A percentile compares a stretch with the other conserved stretches of the same genome.
These are phyloP conservation scores for Tuberolachnus salignus DNA, from an alignment of 2,888 invertebrate species.

Conservation along the genomic window DNA sequence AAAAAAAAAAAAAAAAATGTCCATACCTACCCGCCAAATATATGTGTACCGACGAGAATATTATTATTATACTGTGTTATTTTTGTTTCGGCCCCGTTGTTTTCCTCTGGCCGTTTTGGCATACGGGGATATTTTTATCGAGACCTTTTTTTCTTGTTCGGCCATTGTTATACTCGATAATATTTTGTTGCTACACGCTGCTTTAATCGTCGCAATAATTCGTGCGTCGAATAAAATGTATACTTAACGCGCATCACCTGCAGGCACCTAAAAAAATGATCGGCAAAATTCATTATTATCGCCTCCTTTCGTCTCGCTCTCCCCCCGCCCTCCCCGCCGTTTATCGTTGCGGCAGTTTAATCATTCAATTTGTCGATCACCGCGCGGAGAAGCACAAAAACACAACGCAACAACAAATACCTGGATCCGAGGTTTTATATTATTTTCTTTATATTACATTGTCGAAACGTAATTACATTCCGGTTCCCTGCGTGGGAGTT, in stretches of 20 bases:
- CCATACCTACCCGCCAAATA: no score
- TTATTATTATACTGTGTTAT: no score
- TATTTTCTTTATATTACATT: slow-evolving; percentile 14
- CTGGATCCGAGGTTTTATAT: slow-evolving; percentile 19
- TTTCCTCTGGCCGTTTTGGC: no score
- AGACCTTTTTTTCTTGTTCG: no score
- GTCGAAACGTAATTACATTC: slow-evolving; percentile 43
- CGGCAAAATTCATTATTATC: slow-evolving; percentile 16
- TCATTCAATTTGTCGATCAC: slow-evolving; percentile 51
- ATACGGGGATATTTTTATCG: no score
- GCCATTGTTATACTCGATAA: no score
- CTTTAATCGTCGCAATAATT: slow-evolving; percentile 16
- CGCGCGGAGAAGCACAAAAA: slow-evolving; percentile 32
- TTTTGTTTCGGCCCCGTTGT: no score
- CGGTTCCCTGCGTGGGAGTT: slow-evolving; percentile 51
- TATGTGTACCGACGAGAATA: no score
- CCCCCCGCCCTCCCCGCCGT: neutral
- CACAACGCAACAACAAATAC: slow-evolving; percentile 13
- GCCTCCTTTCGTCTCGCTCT: slow-evolving; percentile 18
- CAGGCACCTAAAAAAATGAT: slow-evolving; percentile 16
- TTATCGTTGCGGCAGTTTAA: slow-evolving; percentile 4
- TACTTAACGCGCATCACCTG: slow-evolving; percentile 16
- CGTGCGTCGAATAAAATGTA: neutral
- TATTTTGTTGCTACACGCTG: neutral
- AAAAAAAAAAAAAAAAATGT: no score